A percentile compares a stretch with the other conserved stretches of the same genome.
Conservation (phyloP, 2,797 vertebrate species). For the Pteronotus mesoamericanus region DNA sequence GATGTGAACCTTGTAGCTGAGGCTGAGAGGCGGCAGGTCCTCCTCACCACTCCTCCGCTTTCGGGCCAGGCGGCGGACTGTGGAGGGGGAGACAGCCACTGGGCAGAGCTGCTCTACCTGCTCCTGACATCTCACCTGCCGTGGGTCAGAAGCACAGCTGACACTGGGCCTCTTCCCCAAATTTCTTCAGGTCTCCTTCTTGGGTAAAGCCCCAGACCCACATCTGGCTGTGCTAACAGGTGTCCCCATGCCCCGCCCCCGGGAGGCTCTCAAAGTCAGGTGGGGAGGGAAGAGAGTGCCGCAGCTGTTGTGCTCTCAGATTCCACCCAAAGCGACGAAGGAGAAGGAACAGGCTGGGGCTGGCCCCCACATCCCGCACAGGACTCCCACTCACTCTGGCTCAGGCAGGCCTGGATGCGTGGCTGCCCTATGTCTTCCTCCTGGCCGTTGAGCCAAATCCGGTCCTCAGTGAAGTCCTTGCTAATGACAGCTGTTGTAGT, state of each 20-base stretch:
- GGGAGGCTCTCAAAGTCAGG: neutral
- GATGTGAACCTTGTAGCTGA: conserved; percentile 91
- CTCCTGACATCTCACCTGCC: neutral
- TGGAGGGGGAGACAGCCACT: fast-evolving
- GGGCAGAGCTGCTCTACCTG: neutral
- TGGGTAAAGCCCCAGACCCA: neutral
- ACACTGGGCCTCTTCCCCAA: neutral
- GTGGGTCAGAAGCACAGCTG: fast-evolving
- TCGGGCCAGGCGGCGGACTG: conserved; percentile 91
- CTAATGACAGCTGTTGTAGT: conserved; percentile 90
- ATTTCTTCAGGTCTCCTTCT: neutral
- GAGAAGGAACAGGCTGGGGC: neutral
- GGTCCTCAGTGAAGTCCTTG: conserved; percentile 89
- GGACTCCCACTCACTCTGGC: conserved; percentile 85
- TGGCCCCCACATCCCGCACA: fast-evolving
- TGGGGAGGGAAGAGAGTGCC: neutral
- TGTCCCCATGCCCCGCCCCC: fast-evolving
- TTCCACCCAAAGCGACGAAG: fast-evolving
- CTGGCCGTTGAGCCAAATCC: conserved; percentile 93
- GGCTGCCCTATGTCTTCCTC: conserved; percentile 89
- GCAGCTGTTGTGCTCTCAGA: neutral
- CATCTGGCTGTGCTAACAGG: neutral
- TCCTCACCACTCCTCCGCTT: conserved; percentile 82
- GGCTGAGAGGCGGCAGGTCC: conserved; percentile 66
- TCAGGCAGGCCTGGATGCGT: conserved; percentile 92